Evolutionary conservation across 1,140 invertebrate genomes (phyloP), one percentile per base, ranked within the genome.

Genomic region (Bombus balteatus): DNA sequence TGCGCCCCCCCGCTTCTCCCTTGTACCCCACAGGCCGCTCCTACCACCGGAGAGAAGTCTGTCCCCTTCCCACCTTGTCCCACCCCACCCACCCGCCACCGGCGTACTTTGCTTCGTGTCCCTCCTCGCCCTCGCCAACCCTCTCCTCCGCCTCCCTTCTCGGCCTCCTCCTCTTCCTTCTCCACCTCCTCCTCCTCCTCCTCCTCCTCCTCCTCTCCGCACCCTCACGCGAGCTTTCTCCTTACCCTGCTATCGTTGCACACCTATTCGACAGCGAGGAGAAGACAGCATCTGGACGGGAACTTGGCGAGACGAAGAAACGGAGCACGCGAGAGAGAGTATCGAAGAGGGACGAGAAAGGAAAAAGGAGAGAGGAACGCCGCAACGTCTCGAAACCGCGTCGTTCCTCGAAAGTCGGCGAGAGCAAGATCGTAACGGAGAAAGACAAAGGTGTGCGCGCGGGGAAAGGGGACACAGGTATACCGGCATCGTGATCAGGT

Each of bases 1-100:
- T 92, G 90, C 90, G 93, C 91, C 94, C 92, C 92, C 93, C 92
- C 91, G 37, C 87, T 59, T 39, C 62, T 57, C 83, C 78, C 81
- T 65, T 71, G 73, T 47, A 53, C 70, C 47, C 80, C 86, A 53
- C 76, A 77, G 81, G 70, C 85, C 81, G 78, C 79, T 87, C 85
- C 84, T 88, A 83, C 87, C 84, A 75, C 70, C 70, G 59, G 53
- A 80, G 79, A 88, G 87, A 89, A 89, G 74, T 86, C 88, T 88
- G 75, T 68, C 76, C 80, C 81, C 81, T 85, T 81, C 77, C 79
- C 59, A 62, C 87, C 76, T 85, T 87, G 66, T 85, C 85, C 84
- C 83, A 87, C 87, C 88, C 80, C 71, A 59, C 78, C 86, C 87
- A 72, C 83, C 76, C 43, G 70, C 87, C 81, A 72, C 81, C 74